Evolutionary conservation across 2,113 vertebrate genomes (phyloP).

Genomic region (Pycnonotus jocosus): DNA sequence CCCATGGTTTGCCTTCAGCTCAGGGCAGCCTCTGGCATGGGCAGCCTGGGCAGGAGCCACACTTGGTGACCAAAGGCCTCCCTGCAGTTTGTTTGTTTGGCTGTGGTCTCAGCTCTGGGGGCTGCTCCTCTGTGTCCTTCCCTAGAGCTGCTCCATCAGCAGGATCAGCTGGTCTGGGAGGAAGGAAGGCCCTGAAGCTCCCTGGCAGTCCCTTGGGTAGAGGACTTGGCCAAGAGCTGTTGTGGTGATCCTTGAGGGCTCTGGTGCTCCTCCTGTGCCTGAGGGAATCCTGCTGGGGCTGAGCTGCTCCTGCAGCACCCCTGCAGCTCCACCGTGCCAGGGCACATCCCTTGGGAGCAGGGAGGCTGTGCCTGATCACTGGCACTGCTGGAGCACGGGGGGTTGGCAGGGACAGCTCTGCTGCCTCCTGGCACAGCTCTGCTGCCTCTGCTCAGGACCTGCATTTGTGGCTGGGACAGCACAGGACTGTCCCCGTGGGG

Average conservation of each 20-base stretch:
- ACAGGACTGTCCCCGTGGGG: rapidly evolving
- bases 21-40: background rate
- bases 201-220: background rate
- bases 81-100: rapidly evolving
- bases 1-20: rapidly evolving
- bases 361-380: rapidly evolving
- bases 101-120: background rate
- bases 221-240: background rate
- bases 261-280: background rate
- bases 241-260: background rate
- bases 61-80: rapidly evolving
- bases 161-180: background rate
- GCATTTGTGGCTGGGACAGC: background rate
- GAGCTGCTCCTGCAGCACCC: background rate
- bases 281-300: background rate
- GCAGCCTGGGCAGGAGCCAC: background rate
- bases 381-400: rapidly evolving
- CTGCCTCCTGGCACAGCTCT: background rate
- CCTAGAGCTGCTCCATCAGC: background rate
- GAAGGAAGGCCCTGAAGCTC: background rate
- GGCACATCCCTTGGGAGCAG: background rate
- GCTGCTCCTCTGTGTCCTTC: background rate
- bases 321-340: rapidly evolving
- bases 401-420: background rate
- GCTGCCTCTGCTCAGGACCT: background rate